Base-by-base conservation (phyloP, 2,797 vertebrate genomes). In the Notolabrus celidotus region DNA sequence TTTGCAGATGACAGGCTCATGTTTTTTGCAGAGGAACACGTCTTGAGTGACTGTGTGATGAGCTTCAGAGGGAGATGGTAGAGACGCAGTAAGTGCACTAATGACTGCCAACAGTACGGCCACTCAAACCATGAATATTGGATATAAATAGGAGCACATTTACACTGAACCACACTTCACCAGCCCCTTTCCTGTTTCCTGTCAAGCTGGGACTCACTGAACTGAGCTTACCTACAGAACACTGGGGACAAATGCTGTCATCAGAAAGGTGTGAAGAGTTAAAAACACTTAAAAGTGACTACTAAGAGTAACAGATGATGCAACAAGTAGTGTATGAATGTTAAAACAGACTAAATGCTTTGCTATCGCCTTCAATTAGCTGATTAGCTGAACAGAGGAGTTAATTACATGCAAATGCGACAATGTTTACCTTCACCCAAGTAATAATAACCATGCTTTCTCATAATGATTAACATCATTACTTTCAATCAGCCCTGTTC, bases 51-150 rank as follows among this genome's bases (percentile, higher is more conserved):
- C 74, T 78, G 63, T 61, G 58, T 72, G 88, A 90, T 88, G 79
- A 89, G 80, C 70, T 31, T 69, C 53, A 53, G 66, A 81, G 55
- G 64, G 74, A 82, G 71, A 84, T 75, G 84, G 83, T 79, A 80
- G 82, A 69, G 42, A 64, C 64, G 81, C 75, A 84, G 85, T 90
- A 89, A 92, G 88, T 85, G 89, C 88, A 90, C 86, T 92, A 92
- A 94, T 92, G 90, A 92, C 86, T 85, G 78, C 17, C 49, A 86
- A 80, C 76, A 75, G 86, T 82, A 76, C 63, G 71, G 64, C 75
- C 82, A 88, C 90, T 93, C 81, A 76, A 74, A 38, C 51, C 81
- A 90, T 92, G 71, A 93, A 93, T 94, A 90, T 91, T 93, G 79
- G 70, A 94, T 92, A 84, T 10, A 49, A 71, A 74, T 65, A 68